A percentile compares a stretch with the other conserved stretches of the same genome.
These are phyloP conservation scores for Cichladusa arquata DNA, from an alignment of 2,113 vertebrate species.

Conservation along the genomic window DNA sequence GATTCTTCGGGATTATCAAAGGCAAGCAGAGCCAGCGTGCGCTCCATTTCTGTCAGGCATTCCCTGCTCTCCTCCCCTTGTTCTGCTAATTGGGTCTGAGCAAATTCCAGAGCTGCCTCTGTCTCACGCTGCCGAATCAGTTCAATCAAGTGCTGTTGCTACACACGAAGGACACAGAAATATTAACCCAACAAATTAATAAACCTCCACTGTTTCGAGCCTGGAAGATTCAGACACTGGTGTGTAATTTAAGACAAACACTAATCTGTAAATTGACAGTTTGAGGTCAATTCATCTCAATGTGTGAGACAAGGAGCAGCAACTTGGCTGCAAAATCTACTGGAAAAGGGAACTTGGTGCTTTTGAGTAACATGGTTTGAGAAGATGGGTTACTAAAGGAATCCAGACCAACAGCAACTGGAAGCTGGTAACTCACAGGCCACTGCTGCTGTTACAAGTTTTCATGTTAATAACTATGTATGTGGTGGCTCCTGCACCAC, in stretches of 20 bases:
- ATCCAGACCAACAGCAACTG: background rate
- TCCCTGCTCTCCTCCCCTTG: constrained; percentile 97
- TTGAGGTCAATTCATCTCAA: background rate
- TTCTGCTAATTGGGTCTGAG: constrained; percentile 95
- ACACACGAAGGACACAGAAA: background rate
- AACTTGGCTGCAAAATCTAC: background rate
- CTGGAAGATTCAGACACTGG: background rate
- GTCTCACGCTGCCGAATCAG: constrained; percentile 96
- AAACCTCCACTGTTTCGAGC: background rate
- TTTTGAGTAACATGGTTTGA: background rate
- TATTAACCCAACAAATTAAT: background rate
- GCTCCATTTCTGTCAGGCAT: constrained; percentile 97
- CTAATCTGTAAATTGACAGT: background rate
- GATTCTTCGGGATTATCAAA: constrained; percentile 97
- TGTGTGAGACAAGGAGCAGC: background rate
- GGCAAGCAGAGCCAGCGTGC: constrained; percentile 91
- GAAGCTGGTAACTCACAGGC: background rate
- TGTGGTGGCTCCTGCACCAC: background rate
- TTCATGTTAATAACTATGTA: background rate
- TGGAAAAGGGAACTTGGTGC: background rate
- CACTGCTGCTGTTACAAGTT: background rate
- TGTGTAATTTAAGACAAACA: background rate
- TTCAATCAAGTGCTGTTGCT: constrained; percentile 99
- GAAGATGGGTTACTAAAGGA: background rate
- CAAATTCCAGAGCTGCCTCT: constrained; percentile 95